Evolutionary conservation across 2,888 invertebrate genomes (phyloP).

Genomic region (Teleogryllus oceanicus): DNA sequence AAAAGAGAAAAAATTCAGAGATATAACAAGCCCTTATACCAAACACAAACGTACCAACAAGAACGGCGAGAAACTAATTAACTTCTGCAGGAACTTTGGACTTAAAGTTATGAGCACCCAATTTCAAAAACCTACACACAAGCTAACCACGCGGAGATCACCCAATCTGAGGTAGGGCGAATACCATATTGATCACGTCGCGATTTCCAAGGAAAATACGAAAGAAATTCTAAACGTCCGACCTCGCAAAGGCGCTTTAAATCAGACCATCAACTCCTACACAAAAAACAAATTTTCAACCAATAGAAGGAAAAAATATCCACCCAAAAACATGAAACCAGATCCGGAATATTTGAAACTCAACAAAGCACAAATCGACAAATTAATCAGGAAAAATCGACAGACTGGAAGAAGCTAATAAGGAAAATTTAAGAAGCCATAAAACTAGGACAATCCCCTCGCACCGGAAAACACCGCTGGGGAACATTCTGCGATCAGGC

Average conservation of each 20-base stretch:
- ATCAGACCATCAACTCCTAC: neutral
- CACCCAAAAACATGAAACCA: neutral
- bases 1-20: too few relatives aligned
- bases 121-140: too few relatives aligned
- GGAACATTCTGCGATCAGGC: neutral
- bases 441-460: neutral
- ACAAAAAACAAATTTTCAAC: neutral
- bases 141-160: too few relatives aligned
- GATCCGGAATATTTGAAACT: neutral
- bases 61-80: too few relatives aligned
- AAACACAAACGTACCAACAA: too few relatives aligned
- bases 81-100: too few relatives aligned
- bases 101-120: too few relatives aligned
- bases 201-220: neutral
- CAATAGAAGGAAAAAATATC: neutral
- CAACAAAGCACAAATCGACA: neutral
- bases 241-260: neutral
- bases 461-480: neutral
- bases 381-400: neutral
- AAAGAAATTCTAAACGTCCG: neutral
- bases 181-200: too few relatives aligned
- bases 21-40: too few relatives aligned
- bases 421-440: neutral
- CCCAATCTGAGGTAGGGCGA: too few relatives aligned
- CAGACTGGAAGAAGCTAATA: neutral